phyloP scores from a whole-genome alignment of 2,888 invertebrate genomes.

The Cheilosia urbana region DNA sequence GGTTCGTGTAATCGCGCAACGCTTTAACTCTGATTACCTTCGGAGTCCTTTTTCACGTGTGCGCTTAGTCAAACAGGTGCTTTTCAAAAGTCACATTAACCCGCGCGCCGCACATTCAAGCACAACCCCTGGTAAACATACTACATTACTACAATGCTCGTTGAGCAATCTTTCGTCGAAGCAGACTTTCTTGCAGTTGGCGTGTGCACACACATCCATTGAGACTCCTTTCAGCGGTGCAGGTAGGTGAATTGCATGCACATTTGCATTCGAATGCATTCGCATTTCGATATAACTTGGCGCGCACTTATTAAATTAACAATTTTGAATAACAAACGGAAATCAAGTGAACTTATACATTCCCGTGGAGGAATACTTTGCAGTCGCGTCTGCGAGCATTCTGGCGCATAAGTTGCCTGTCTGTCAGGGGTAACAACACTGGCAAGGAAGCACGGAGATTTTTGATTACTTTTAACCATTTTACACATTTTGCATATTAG shows the following conservation, averaged over 20 bases:
- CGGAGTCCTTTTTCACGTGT: slow-evolving; percentile 40
- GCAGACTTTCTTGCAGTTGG: slow-evolving; percentile 9
- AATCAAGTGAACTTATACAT: slow-evolving; percentile 59
- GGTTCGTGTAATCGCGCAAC: slow-evolving; percentile 46
- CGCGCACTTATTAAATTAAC: slow-evolving; percentile 70
- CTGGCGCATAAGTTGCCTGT: slow-evolving; percentile 13
- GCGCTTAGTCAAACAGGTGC: slow-evolving; percentile 55
- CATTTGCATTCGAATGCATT: slow-evolving; percentile 18
- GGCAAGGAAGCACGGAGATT: neutral
- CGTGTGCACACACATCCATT: neutral
- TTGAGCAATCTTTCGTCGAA: slow-evolving; percentile 41
- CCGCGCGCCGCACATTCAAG: slow-evolving; percentile 39
- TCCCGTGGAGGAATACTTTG: slow-evolving; percentile 1
- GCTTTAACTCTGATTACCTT: slow-evolving; percentile 60
- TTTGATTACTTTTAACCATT: slow-evolving; percentile 41
- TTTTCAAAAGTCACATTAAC: slow-evolving; percentile 56
- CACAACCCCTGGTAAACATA: slow-evolving; percentile 27
- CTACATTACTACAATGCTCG: slow-evolving; percentile 31
- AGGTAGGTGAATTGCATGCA: slow-evolving; percentile 25
- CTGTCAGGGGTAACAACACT: neutral
- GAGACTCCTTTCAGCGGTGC: neutral
- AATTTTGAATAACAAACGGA: slow-evolving; percentile 70
- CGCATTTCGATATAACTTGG: slow-evolving; percentile 56
- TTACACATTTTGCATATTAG: slow-evolving; percentile 40
- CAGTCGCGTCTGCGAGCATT: slow-evolving; percentile 6